Evolutionary conservation across 2,888 invertebrate genomes (phyloP).

Genomic region (Hypercompe scribonia): DNA sequence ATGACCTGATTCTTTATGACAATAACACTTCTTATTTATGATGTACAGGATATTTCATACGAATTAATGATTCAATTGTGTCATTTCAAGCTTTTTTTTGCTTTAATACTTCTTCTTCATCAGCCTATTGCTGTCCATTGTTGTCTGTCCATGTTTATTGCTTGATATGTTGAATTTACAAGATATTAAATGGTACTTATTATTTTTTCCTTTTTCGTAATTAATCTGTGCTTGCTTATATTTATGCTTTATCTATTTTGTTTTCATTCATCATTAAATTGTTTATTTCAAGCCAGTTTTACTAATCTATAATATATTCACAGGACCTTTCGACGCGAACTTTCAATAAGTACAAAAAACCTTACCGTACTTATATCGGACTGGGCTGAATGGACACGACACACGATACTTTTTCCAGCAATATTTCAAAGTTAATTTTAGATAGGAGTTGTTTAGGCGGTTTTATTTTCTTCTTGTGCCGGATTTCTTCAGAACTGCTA

Average conservation of each 20-base stretch:
- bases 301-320: conserved; percentile 59
- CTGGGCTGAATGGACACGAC: conserved; percentile 81
- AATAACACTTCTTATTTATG: background rate
- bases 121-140: no score
- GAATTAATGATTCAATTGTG: background rate
- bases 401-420: conserved; percentile 51
- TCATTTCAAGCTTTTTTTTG: background rate
- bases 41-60: background rate
- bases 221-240: background rate
- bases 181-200: background rate
- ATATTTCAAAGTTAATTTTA: conserved; percentile 36
- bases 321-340: conserved; percentile 69
- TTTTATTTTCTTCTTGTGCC: background rate
- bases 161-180: background rate
- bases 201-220: background rate
- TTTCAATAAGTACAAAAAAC: conserved; percentile 52
- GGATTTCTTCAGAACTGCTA: conserved; percentile 1
- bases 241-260: background rate
- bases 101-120: background rate
- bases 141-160: background rate
- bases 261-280: background rate
- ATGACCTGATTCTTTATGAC: background rate
- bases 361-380: conserved; percentile 77
- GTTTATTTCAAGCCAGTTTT: background rate
- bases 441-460: conserved; percentile 18